These are phyloP conservation scores for Pardalotus punctatus DNA, from an alignment of 2,113 vertebrate species.

Conservation along the genomic window DNA sequence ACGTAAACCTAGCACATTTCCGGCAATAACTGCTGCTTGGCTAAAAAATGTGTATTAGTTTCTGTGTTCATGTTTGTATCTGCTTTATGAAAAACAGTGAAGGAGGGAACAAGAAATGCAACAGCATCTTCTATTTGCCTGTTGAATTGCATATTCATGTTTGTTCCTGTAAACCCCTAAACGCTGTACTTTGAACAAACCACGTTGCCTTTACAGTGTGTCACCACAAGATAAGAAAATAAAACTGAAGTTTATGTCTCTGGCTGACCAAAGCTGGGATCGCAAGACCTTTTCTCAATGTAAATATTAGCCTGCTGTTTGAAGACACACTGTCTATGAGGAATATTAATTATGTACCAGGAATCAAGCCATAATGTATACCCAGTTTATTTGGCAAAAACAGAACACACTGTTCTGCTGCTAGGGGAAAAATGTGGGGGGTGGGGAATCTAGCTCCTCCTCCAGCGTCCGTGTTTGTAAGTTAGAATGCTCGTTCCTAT, in stretches of 20 bases:
- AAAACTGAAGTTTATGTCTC: not conserved
- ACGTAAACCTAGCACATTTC: accelerated
- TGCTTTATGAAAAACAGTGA: not conserved
- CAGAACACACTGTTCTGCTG: not conserved
- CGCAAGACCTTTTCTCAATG: not conserved
- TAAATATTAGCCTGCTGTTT: not conserved
- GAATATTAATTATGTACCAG: not conserved
- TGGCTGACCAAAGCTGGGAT: not conserved
- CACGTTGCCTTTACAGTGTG: not conserved
- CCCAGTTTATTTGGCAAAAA: not conserved
- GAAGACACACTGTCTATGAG: not conserved
- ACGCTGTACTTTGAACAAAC: not conserved
- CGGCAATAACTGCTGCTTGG: not conserved
- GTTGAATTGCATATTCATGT: accelerated
- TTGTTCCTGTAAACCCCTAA: not conserved
- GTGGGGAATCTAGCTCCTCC: not conserved
- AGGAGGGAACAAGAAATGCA: not conserved
- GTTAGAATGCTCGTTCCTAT: not conserved
- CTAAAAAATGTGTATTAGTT: not conserved
- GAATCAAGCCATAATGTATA: not conserved
- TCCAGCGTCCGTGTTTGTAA: not conserved
- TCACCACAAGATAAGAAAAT: not conserved
- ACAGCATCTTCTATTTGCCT: not conserved
- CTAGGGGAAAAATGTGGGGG: not conserved
- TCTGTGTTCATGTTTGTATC: not conserved